phyloP scores from a whole-genome alignment of 2,888 invertebrate species.

The Pasiphila rectangulata region DNA sequence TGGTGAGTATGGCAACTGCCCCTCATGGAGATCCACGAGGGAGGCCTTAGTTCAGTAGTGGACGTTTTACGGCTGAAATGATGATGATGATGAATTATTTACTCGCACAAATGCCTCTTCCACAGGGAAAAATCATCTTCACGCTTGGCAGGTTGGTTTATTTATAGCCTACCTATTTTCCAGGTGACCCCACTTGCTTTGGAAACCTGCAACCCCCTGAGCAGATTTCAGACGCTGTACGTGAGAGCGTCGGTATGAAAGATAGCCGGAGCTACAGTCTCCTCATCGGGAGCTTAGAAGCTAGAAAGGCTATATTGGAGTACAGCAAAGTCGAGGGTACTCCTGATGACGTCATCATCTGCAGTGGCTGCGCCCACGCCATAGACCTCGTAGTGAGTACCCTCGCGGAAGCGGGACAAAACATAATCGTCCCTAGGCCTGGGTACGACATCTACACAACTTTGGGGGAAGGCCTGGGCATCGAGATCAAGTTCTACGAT shows the following conservation, averaged over 20 bases:
- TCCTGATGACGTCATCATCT: conserved; percentile 90
- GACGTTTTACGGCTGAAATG: too few relatives aligned
- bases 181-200: conserved; percentile 97
- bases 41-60: too few relatives aligned
- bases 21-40: too few relatives aligned
- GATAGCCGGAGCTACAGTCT: conserved; percentile 93
- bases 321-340: conserved; percentile 86
- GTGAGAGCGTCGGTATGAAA: conserved; percentile 84
- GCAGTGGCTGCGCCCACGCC: conserved; percentile 97
- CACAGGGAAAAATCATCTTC: too few relatives aligned
- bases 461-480: conserved; percentile 89
- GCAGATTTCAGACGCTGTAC: conserved; percentile 88
- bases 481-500: conserved; percentile 88
- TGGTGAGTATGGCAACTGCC: too few relatives aligned
- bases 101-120: too few relatives aligned
- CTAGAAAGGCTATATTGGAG: conserved; percentile 91
- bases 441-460: conserved; percentile 96
- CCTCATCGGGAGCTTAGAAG: conserved; percentile 87
- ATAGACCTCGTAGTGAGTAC: conserved; percentile 94
- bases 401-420: conserved; percentile 92
- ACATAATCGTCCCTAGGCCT: conserved; percentile 95
- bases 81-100: too few relatives aligned
- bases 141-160: too few relatives aligned
- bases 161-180: too few relatives aligned
- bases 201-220: conserved; percentile 92